Conservation (phyloP, 2,888 invertebrate genomes). For the Oscheius onirici region DNA sequence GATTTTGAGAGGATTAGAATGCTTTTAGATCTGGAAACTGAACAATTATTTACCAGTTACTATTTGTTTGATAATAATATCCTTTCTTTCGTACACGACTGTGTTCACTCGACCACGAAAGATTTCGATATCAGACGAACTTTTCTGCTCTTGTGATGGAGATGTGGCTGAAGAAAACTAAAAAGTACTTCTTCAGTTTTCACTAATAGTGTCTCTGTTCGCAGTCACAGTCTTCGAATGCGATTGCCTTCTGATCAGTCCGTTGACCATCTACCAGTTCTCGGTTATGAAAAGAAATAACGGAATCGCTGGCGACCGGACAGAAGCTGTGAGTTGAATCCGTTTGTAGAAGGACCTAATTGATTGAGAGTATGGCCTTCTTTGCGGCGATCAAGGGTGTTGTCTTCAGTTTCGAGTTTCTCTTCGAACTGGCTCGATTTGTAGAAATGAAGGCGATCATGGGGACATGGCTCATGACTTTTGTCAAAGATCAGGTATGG, state of each 20-base stretch:
- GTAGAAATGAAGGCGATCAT: neutral
- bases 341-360: neutral
- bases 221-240: neutral
- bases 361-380: slow-evolving; percentile 13
- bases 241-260: neutral
- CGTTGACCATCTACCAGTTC: neutral
- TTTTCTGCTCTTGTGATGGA: neutral
- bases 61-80: neutral
- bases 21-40: slow-evolving; percentile 1
- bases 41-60: too few relatives aligned
- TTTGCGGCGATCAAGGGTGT: slow-evolving; percentile 6
- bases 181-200: neutral
- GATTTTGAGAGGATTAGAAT: neutral
- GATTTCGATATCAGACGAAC: neutral
- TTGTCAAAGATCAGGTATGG: neutral
- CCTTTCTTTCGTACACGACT: neutral
- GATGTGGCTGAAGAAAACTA: too few relatives aligned
- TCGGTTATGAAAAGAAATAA: neutral
- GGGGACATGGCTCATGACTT: neutral
- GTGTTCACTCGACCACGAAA: neutral
- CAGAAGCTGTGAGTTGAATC: neutral
- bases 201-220: neutral
- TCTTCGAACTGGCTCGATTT: neutral
- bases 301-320: neutral
- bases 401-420: neutral